These are phyloP conservation scores for Pontoporia blainvillei DNA, from an alignment of 2,113 vertebrate species.

Conservation along the genomic window DNA sequence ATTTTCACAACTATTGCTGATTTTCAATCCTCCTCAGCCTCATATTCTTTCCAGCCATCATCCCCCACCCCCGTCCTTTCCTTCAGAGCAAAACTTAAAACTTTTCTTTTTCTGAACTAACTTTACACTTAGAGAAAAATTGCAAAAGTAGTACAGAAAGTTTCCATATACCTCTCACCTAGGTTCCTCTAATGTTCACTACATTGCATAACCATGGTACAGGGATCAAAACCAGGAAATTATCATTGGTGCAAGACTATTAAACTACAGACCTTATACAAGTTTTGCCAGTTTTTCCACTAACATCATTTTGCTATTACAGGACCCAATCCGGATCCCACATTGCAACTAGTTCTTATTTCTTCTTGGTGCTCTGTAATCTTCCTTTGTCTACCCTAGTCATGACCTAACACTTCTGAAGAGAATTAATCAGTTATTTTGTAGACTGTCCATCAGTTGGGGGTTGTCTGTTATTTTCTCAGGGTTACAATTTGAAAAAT, in stretches of 20 bases:
- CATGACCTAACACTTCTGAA: background rate
- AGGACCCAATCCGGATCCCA: background rate
- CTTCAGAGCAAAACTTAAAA: background rate
- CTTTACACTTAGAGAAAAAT: slow-evolving; percentile 13
- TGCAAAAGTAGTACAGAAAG: background rate
- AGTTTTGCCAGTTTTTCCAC: background rate
- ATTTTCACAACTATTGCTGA: background rate
- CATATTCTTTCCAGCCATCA: background rate
- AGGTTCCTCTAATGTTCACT: background rate
- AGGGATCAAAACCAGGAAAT: background rate
- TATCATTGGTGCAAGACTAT: background rate
- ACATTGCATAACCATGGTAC: background rate
- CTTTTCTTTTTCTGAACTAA: background rate
- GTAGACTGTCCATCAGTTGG: background rate
- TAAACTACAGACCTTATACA: background rate
- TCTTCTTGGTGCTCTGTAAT: background rate
- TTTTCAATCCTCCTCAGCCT: background rate
- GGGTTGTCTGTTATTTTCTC: background rate
- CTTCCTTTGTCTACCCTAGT: background rate
- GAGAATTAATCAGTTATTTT: background rate
- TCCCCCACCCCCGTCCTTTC: background rate
- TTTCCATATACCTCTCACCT: background rate
- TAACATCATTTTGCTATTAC: background rate
- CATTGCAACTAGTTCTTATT: background rate
- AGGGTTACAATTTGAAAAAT: background rate